A percentile compares a stretch with the other conserved stretches of the same genome.
Evolutionary conservation across 2,797 vertebrate species (phyloP).

Genomic region (Aulostomus chinensis): DNA sequence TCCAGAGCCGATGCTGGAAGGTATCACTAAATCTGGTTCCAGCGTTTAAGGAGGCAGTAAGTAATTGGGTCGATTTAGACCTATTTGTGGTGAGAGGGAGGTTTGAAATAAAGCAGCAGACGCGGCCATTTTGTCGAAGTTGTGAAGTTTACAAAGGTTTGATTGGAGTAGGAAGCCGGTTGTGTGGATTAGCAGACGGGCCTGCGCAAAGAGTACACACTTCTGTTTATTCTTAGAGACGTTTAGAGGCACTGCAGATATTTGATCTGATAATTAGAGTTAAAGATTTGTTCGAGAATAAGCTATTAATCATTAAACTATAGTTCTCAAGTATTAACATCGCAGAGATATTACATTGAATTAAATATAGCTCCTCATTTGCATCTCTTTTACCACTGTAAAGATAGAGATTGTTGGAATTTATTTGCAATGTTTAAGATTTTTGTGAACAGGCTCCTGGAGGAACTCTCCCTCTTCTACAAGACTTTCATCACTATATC

Average conservation of each 20-base stretch:
- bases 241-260: slow-evolving; percentile 31
- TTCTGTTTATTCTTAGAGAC: slow-evolving; percentile 46
- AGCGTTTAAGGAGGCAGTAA: slow-evolving; percentile 75
- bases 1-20: slow-evolving; percentile 51
- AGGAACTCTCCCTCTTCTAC: not conserved
- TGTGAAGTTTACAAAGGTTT: slow-evolving; percentile 72
- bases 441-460: too few species aligned
- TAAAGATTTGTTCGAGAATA: slow-evolving; percentile 25
- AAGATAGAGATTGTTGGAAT: too few species aligned
- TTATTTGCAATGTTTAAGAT: too few species aligned
- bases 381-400: not conserved
- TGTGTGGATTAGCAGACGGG: slow-evolving; percentile 65
- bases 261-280: slow-evolving; percentile 55
- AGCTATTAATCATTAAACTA: too few species aligned
- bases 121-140: slow-evolving; percentile 49
- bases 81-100: slow-evolving; percentile 71
- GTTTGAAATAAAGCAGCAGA: slow-evolving; percentile 77
- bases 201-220: slow-evolving; percentile 34
- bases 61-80: slow-evolving; percentile 79
- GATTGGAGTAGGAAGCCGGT: slow-evolving; percentile 73
- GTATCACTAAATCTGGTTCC: slow-evolving; percentile 57
- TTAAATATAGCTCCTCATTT: too few species aligned
- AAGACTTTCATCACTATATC: slow-evolving; percentile 17
- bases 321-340: too few species aligned
- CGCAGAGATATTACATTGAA: too few species aligned